Evolutionary conservation across 2,113 vertebrate genomes (phyloP).

Genomic region (Xiphorhynchus elegans): DNA sequence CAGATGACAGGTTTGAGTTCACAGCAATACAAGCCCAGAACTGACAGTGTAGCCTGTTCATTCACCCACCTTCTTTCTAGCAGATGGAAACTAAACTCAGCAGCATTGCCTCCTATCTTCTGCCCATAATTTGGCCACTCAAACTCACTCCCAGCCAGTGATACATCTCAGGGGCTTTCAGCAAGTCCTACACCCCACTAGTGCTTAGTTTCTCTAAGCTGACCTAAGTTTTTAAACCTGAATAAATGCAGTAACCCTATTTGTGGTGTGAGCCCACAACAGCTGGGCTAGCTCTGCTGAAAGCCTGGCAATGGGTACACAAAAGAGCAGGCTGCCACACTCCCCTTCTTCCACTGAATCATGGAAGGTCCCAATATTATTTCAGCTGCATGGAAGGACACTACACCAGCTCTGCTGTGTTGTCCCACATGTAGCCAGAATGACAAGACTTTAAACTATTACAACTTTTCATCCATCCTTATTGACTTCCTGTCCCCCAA

Average conservation of each 20-base stretch:
- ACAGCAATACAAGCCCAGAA: background rate
- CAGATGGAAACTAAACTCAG: background rate
- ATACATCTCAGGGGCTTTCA: background rate
- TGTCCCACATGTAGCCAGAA: background rate
- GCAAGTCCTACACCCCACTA: background rate
- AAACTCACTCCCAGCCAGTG: background rate
- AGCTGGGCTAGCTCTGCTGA: background rate
- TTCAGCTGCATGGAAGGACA: background rate
- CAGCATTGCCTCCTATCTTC: rapidly evolving
- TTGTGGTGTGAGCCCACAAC: rapidly evolving
- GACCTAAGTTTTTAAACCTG: background rate
- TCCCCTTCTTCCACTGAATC: background rate
- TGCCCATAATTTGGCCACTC: background rate
- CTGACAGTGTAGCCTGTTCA: background rate
- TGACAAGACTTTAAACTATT: background rate
- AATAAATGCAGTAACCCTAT: background rate
- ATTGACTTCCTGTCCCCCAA: background rate
- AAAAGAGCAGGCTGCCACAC: background rate
- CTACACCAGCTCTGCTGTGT: background rate
- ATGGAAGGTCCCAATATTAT: background rate
- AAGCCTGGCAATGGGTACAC: background rate
- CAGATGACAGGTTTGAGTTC: background rate
- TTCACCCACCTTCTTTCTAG: background rate
- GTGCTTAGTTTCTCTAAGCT: background rate
- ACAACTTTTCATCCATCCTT: background rate